Conservation (phyloP, 2,888 invertebrate genomes). For the Thyatira batis region DNA sequence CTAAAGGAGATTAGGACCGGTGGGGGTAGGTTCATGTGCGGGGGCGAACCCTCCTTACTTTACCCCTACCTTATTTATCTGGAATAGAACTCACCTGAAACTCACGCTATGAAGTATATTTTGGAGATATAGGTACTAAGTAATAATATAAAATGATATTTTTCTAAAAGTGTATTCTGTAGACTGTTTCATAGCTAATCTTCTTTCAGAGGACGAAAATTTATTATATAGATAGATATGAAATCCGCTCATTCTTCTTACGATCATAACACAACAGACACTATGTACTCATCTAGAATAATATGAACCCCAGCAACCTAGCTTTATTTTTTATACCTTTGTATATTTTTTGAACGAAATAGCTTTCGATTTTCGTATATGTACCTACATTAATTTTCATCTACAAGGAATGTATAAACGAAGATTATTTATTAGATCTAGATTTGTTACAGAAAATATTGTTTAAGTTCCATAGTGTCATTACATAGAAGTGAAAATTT, state of each 20-base stretch:
- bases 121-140: not conserved
- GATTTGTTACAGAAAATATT: not conserved
- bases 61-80: conserved; percentile 43
- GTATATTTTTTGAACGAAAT: no score
- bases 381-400: no score
- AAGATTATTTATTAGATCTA: not conserved
- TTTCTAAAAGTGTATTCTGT: not conserved
- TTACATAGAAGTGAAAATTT: not conserved
- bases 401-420: no score
- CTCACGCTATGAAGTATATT: not conserved
- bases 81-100: conserved; percentile 35
- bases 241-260: conserved; percentile 9
- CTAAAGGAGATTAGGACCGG: conserved; percentile 71
- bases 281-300: not conserved
- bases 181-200: not conserved
- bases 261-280: not conserved
- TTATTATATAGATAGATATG: no score
- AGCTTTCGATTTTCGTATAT: no score
- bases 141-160: not conserved
- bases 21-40: conserved; percentile 44
- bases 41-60: conserved; percentile 49
- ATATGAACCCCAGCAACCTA: no score
- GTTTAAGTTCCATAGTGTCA: not conserved
- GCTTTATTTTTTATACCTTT: no score
- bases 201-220: no score